phyloP scores from a whole-genome alignment of 2,888 invertebrate genomes.

The Dolichopus griseipennis region DNA sequence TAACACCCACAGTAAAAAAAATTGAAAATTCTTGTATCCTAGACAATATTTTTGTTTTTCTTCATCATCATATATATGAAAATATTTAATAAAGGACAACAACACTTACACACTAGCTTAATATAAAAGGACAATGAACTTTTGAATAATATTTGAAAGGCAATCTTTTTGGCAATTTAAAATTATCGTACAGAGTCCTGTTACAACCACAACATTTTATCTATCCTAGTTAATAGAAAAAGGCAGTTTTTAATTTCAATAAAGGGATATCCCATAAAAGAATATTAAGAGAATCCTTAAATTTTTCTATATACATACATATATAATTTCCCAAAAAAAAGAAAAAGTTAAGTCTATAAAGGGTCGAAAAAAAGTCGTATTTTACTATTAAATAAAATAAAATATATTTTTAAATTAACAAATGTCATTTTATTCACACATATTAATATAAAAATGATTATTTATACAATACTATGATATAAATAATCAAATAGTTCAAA shows the following conservation, averaged over 20 bases:
- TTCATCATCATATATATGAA: not conserved
- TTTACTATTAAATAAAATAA: too few species aligned
- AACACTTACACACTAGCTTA: not conserved
- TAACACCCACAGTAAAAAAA: not conserved
- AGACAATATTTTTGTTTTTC: not conserved
- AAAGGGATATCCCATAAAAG: not conserved
- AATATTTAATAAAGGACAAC: not conserved
- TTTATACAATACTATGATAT: too few species aligned
- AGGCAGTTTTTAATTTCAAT: not conserved
- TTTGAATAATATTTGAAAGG: not conserved
- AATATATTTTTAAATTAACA: too few species aligned
- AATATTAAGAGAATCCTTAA: too few species aligned
- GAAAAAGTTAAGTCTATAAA: too few species aligned
- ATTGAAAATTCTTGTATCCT: not conserved
- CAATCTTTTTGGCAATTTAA: too few species aligned
- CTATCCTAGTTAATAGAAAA: not conserved
- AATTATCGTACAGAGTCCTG: not conserved
- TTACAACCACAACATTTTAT: not conserved
- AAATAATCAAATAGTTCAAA: too few species aligned
- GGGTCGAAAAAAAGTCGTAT: too few species aligned
- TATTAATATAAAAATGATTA: too few species aligned
- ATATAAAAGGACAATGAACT: not conserved
- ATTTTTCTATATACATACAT: too few species aligned
- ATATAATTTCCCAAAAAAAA: too few species aligned
- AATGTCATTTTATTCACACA: too few species aligned